phyloP scores from a whole-genome alignment of 1,140 invertebrate species.

The Parasteatoda tepidariorum region DNA sequence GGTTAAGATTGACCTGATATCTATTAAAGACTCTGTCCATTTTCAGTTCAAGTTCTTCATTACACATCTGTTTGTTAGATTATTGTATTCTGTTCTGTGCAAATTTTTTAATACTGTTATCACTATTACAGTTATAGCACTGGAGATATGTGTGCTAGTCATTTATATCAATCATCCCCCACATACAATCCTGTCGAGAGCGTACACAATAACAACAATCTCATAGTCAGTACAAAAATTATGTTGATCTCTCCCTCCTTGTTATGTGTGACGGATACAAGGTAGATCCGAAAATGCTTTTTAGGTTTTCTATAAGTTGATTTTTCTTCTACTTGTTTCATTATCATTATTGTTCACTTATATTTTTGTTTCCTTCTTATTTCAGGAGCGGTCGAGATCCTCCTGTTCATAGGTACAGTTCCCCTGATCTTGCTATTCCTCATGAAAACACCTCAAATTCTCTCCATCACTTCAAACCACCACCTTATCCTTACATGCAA shows the following conservation, averaged over 20 bases:
- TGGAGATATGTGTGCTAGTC: constrained; percentile 43
- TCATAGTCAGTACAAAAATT: constrained; percentile 62
- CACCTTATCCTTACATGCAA: constrained; percentile 80
- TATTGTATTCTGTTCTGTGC: no score
- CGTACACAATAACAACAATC: constrained; percentile 30
- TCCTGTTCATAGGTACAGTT: constrained; percentile 67
- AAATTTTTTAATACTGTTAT: constrained; percentile 11
- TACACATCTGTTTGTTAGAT: no score
- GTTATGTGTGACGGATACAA: constrained; percentile 47
- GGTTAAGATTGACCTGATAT: no score
- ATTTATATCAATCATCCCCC: constrained; percentile 17
- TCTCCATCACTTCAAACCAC: constrained; percentile 75
- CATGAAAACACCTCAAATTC: constrained; percentile 73
- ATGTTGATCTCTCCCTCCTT: constrained; percentile 63
- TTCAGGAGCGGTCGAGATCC: neutral
- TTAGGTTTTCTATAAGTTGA: neutral
- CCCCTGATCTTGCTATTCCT: constrained; percentile 70
- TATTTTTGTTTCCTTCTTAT: no score
- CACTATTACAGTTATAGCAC: constrained; percentile 30
- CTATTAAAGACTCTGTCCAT: no score
- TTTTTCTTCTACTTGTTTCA: neutral
- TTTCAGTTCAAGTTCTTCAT: no score
- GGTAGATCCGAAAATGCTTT: neutral
- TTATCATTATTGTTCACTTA: no score
- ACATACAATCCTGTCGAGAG: no score